A percentile compares a stretch with the other conserved stretches of the same genome.
phyloP scores from a whole-genome alignment of 2,888 invertebrate species.

The Stenolophus ochropezus region DNA sequence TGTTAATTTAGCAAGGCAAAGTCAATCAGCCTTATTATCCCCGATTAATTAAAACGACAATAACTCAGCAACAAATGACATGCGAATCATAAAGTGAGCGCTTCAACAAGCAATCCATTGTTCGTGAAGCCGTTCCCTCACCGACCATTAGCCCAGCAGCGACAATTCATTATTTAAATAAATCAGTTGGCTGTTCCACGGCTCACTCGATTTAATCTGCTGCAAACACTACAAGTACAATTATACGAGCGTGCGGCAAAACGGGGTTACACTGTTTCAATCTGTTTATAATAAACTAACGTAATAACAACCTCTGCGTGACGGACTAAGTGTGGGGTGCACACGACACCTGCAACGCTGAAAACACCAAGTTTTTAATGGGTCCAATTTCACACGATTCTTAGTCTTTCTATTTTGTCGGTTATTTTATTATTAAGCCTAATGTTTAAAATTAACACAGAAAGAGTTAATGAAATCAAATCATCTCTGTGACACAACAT shows the following conservation, averaged over 20 bases:
- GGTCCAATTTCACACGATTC: too few species aligned
- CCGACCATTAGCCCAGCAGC: background rate
- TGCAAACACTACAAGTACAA: slow-evolving; percentile 1
- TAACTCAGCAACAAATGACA: background rate
- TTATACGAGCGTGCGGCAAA: slow-evolving; percentile 15
- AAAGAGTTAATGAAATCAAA: too few species aligned
- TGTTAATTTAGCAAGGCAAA: background rate
- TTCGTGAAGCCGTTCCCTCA: background rate
- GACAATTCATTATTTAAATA: slow-evolving; percentile 24
- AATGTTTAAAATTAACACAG: too few species aligned
- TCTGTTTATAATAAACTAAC: slow-evolving; percentile 17
- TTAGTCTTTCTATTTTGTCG: too few species aligned
- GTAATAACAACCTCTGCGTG: slow-evolving; percentile 18
- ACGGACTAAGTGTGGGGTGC: background rate
- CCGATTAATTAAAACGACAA: background rate
- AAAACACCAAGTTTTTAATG: background rate
- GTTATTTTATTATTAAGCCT: too few species aligned
- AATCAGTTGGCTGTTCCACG: slow-evolving; percentile 2
- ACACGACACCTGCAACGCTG: background rate
- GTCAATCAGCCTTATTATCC: background rate
- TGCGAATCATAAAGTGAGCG: background rate
- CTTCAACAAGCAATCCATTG: background rate
- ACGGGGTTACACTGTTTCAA: slow-evolving; percentile 19
- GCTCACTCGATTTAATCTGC: slow-evolving; percentile 17
- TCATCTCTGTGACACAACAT: too few species aligned